Base-by-base conservation (phyloP, 2,797 vertebrate species). In the Pseudochaenichthys georgianus region DNA sequence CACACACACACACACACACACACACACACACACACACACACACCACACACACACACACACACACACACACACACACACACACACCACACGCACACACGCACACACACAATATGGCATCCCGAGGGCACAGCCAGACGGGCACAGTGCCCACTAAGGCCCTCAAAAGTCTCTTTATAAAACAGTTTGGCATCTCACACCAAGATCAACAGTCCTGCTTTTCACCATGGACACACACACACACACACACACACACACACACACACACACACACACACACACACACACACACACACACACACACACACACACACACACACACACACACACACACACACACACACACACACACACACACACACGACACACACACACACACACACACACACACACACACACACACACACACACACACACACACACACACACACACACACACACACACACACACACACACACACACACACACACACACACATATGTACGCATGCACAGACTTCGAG, bases 121-220 rank as follows among this genome's bases (percentile, higher is more conserved):
- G 72, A 80, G 84, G 87, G 86, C 80, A 86, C 76, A 77, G 83
- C 64, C 73, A 45, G 64, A 61, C 67, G 88, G 91, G 88, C 89
- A 61, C 21, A 0, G 41, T 74, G 90, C 90, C 91, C 72, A 64
- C 77, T 34, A 12, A 77, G 82, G 77, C 79, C 91, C 90, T 93
- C 87, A 94, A 95, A 92, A 86, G 91, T 91, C 78, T 53, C 87
- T 92, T 94, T 90, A 93, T 93, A 84, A 89, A 77, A 74, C 71
- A 31, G 68, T 87, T 93, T 93, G 91, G 89, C 90, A 89, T 88
- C 88, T 58, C 64, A 78, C 66, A 87, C 88, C 66, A 88, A 84
- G 75, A 91, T 87, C 88, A 90, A 92, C 91, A 92, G 84, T 83
- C 77, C 83, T 78, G 87, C 85, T 89, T 92, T 91, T 90, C 77